Base-by-base conservation (phyloP, 2,113 vertebrate species). In the Vimba vimba region DNA sequence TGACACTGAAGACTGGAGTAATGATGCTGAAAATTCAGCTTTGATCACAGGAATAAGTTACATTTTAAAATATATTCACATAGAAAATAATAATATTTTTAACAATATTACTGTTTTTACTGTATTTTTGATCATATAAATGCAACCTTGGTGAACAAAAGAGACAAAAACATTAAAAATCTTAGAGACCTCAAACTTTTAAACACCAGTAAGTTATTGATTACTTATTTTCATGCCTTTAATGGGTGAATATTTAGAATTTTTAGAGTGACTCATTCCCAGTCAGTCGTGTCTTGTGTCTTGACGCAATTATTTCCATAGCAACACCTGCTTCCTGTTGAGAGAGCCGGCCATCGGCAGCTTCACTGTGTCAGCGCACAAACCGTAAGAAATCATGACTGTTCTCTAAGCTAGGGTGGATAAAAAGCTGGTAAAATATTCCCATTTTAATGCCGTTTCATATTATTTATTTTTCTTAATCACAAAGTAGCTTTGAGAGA, bases 351-450 rank as follows among this genome's bases (percentile, higher is more conserved):
- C 15, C 88, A 89, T 69, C 87, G 84, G 78, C 89, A 90, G 39
- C 91, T 92, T 27, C 86, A 83, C 83, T 91, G 88, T 52, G 68
- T 93, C 45, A 89, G 91, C 23, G 86, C 86, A 52, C 85, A 89
- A 12, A 91, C 90, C 10, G 92, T 91, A 64, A 91, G 91, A 5
- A 19, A 79, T 52, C 21, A 6, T 30, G 4, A 4, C 3, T 64
- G 10, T 23, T 13, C 12, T 69, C 27, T n/a, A 21, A 9, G n/a
- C 30, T 17, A 55, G 12, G 21, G 19, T 1, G 10, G 30, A 8
- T 47, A 17, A 1, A 57, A 66, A 68, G 15, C 27, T 76, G 75
- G 13, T 66, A 15, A 39, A 45, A 30, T 64, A 5, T 25, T 57
- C 36, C 2, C 25, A 50, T 17, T 47, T 45, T 4, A 59, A 81